Evolutionary conservation across 2,888 invertebrate genomes (phyloP).

Genomic region (Cartodere bifasciata): DNA sequence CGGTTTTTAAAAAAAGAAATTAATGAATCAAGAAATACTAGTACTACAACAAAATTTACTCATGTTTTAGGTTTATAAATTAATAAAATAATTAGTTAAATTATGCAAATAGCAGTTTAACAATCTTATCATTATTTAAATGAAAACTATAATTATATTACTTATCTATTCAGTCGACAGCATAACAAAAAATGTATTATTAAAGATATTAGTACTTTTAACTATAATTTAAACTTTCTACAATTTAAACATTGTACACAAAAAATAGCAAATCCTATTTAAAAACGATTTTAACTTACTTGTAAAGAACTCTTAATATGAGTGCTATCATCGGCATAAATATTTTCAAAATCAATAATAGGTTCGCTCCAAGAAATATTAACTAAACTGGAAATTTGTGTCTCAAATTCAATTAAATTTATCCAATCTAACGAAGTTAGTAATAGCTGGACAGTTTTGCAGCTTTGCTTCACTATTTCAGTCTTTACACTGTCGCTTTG

Average conservation of each 20-base stretch:
- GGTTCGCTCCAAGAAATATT: conserved; percentile 1
- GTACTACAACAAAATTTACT: too few species aligned
- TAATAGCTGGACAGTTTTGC: conserved; percentile 4
- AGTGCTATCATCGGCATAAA: conserved; percentile 11
- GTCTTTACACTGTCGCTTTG: conserved; percentile 7
- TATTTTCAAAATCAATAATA: conserved; percentile 6
- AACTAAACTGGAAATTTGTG: conserved; percentile 7
- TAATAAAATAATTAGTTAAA: too few species aligned
- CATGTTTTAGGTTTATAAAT: too few species aligned
- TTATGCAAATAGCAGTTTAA: too few species aligned
- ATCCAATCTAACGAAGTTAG: conserved; percentile 8
- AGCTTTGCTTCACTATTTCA: conserved; percentile 7
- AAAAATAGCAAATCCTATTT: neutral
- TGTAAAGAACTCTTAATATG: conserved; percentile 16
- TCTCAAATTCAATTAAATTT: conserved; percentile 12
- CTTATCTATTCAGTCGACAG: too few species aligned
- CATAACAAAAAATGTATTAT: too few species aligned
- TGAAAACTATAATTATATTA: too few species aligned
- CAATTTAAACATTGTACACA: neutral
- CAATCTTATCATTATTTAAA: too few species aligned
- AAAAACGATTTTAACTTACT: conserved; percentile 15
- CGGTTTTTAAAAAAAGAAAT: too few species aligned
- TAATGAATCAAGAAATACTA: too few species aligned
- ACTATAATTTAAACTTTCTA: neutral
- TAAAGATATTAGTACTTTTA: too few species aligned